These are phyloP conservation scores for Pyrocephalus nanus DNA, from an alignment of 2,797 vertebrate genomes.

Conservation along the genomic window DNA sequence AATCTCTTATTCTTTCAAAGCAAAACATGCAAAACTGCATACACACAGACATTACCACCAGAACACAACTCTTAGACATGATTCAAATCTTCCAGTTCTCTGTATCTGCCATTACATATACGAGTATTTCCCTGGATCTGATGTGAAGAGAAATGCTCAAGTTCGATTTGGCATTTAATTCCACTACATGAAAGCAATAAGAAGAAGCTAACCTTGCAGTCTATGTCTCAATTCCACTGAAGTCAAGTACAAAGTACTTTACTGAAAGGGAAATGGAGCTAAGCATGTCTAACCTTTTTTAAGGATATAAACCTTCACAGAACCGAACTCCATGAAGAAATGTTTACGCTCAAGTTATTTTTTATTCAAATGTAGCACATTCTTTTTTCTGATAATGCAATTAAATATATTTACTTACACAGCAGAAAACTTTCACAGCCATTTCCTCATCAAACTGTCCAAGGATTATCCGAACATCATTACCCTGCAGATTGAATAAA, in stretches of 20 bases:
- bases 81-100: not conserved
- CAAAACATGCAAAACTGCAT: not conserved
- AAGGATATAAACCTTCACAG: not conserved
- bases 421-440: conserved; percentile 98
- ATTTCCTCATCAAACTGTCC: conserved; percentile 98
- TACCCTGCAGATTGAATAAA: conserved; percentile 83
- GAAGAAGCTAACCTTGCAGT: not conserved
- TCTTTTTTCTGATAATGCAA: not conserved
- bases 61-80: not conserved
- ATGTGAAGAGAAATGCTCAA: not conserved
- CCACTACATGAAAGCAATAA: not conserved
- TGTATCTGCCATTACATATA: not conserved
- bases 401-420: conserved; percentile 84
- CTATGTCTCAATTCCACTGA: not conserved
- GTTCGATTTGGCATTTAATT: not conserved
- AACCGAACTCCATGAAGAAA: not conserved
- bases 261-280: not conserved
- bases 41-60: not conserved
- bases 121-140: not conserved
- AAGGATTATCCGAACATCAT: conserved; percentile 97
- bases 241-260: not conserved
- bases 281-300: not conserved
- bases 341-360: not conserved
- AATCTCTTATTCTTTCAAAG: not conserved
- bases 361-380: not conserved